These are phyloP conservation scores for Odontocerum albicorne DNA, from an alignment of 2,888 invertebrate genomes.

Conservation along the genomic window DNA sequence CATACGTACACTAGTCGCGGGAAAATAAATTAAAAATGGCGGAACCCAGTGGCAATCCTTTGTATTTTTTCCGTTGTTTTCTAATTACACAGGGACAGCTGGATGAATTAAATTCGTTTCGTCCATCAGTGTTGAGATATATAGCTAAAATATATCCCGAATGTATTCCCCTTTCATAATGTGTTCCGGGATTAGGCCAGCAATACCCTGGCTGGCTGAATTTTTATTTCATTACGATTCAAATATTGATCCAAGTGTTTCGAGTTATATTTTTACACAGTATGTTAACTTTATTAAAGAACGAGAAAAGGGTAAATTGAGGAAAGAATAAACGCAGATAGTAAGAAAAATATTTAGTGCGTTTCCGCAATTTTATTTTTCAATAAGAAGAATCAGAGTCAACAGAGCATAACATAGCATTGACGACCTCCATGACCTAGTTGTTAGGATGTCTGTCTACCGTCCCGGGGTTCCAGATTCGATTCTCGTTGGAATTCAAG, in stretches of 20 bases:
- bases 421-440: no score
- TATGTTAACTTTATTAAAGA: no score
- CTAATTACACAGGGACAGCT: constrained; percentile 37
- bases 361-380: no score
- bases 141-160: constrained; percentile 22
- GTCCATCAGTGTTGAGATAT: constrained; percentile 34
- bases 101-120: constrained; percentile 37
- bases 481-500: no score
- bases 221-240: background rate
- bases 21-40: constrained; percentile 37
- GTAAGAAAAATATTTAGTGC: no score
- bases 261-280: no score
- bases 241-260: background rate
- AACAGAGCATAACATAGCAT: no score
- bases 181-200: background rate
- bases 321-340: no score
- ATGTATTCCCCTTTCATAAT: constrained; percentile 13
- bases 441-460: no score
- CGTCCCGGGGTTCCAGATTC: no score
- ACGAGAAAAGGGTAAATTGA: no score
- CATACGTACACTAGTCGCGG: constrained; percentile 21
- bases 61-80: constrained; percentile 37
- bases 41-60: constrained; percentile 36
- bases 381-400: no score
- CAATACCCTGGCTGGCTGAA: background rate